These are phyloP conservation scores for Bolinopsis microptera DNA, from an alignment of 37 sponge, comb jelly and placozoan species.

Conservation along the genomic window DNA sequence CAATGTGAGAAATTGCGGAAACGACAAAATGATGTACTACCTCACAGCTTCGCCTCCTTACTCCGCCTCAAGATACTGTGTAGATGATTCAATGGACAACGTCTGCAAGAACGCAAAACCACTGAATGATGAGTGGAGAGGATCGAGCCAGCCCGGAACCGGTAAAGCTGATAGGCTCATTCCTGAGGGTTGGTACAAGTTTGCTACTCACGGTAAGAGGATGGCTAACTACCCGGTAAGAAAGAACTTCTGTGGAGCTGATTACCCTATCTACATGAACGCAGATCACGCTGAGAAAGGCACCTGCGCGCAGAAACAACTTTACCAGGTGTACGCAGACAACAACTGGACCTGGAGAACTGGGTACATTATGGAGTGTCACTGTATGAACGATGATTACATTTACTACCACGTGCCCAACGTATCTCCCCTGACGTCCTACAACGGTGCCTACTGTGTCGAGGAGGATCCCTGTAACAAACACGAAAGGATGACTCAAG, in stretches of 20 bases:
- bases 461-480: slow-evolving; percentile 47
- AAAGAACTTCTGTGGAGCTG: neutral
- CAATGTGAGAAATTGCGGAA: slow-evolving; percentile 5
- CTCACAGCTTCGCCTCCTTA: neutral
- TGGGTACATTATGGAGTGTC: slow-evolving; percentile 36
- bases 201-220: neutral
- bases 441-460: slow-evolving; percentile 18
- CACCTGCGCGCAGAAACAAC: neutral
- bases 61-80: slow-evolving; percentile 31
- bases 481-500: neutral
- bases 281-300: neutral
- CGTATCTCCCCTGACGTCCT: neutral
- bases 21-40: slow-evolving; percentile 12
- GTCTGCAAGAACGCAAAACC: neutral
- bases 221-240: slow-evolving; percentile 13
- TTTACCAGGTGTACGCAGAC: neutral
- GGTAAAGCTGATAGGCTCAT: neutral
- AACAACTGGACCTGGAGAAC: neutral
- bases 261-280: neutral
- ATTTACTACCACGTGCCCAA: slow-evolving; percentile 39
- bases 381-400: slow-evolving; percentile 29
- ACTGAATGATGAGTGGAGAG: neutral
- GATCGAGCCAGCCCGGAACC: neutral
- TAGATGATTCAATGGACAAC: neutral
- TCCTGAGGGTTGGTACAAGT: neutral